These are phyloP conservation scores for honey bee (Apis mellifera) DNA, from an alignment of 1,140 invertebrate species.

Conservation along the genomic window Amel_HAv3.1 CM009941.2:10512501-10513000, in stretches of 20 bases:
- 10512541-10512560: neutral
- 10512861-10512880: no score
- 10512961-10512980: neutral
- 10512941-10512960: neutral
- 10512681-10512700: constrained; percentile 8
- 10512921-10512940: no score
- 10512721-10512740: neutral
- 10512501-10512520: neutral
- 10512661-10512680: constrained; percentile 20
- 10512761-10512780: neutral
- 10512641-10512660: neutral
- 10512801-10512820: constrained; percentile 11
- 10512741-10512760: neutral
- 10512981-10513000: neutral
- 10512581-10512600: neutral
- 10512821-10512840: neutral
- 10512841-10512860: neutral
- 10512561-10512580: neutral
- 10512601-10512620: neutral
- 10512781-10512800: constrained; percentile 28
- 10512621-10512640: neutral
- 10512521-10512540: no score
- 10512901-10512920: no score
- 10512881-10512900: no score
- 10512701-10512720: neutral